These are phyloP conservation scores for Aethina tumida DNA, from an alignment of 1,140 invertebrate genomes.

Conservation along the genomic window DNA sequence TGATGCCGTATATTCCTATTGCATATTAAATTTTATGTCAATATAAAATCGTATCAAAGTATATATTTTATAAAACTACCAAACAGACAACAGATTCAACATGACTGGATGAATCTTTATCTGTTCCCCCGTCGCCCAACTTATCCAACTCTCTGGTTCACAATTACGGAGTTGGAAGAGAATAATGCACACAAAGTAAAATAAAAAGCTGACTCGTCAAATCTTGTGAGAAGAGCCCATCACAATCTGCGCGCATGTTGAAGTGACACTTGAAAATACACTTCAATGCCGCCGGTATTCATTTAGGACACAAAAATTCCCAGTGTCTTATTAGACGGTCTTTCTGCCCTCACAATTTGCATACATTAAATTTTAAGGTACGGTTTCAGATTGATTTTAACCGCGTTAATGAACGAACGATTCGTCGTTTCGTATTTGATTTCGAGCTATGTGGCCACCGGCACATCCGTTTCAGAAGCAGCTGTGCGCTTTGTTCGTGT, in stretches of 20 bases:
- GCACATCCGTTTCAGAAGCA: conserved; percentile 11
- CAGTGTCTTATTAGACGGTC: conserved; percentile 5
- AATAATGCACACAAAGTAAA: too few species aligned
- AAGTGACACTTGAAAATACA: conserved; percentile 10
- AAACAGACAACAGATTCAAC: too few species aligned
- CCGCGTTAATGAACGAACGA: too few species aligned
- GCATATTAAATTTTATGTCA: too few species aligned
- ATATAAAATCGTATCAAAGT: too few species aligned
- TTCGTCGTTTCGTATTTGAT: too few species aligned
- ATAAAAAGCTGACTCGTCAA: conserved; percentile 22
- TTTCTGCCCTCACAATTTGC: conserved; percentile 2
- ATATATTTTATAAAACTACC: too few species aligned
- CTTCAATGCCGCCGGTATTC: conserved; percentile 8
- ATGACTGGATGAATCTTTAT: too few species aligned
- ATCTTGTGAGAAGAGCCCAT: conserved; percentile 14
- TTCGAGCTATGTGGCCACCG: conserved; percentile 2
- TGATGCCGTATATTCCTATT: too few species aligned
- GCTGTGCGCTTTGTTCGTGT: conserved; percentile 11
- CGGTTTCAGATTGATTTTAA: neutral
- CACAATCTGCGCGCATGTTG: conserved; percentile 14
- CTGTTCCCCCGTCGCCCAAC: too few species aligned
- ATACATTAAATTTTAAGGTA: conserved; percentile 4
- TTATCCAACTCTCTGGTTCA: too few species aligned
- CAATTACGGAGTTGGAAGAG: too few species aligned
- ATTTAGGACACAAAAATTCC: conserved; percentile 7